A percentile compares a stretch with the other conserved stretches of the same genome.
These are phyloP conservation scores for Aplodontia rufa DNA, from an alignment of 2,113 vertebrate species.

Conservation along the genomic window DNA sequence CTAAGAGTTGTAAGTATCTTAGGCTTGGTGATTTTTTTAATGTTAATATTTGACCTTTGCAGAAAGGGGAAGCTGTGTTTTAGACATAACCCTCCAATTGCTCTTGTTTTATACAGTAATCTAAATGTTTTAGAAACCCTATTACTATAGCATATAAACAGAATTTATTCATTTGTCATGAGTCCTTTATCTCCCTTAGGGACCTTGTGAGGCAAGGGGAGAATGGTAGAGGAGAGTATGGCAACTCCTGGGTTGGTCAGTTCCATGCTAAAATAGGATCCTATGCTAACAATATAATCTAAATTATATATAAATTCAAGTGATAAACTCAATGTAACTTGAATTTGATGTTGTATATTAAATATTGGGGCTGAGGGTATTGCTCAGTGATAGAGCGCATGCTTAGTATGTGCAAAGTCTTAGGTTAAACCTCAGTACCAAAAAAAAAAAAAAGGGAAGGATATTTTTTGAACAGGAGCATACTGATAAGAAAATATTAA, in stretches of 20 bases:
- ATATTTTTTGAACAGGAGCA: not conserved
- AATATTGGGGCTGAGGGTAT: not conserved
- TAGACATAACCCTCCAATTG: not conserved
- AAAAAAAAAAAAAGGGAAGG: not conserved
- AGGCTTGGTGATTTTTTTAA: not conserved
- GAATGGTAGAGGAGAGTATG: not conserved
- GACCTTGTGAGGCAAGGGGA: not conserved
- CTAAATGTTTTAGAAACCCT: not conserved
- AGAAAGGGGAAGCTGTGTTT: not conserved
- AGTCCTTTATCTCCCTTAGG: not conserved
- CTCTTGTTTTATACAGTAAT: conserved; percentile 33
- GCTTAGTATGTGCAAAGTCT: not conserved
- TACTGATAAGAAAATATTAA: not conserved
- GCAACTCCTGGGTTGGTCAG: not conserved
- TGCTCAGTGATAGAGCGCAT: not conserved
- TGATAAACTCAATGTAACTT: conserved; percentile 7
- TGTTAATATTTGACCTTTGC: not conserved
- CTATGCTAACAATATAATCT: not conserved
- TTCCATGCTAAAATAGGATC: not conserved
- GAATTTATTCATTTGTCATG: not conserved
- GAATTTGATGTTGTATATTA: not conserved
- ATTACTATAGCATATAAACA: not conserved
- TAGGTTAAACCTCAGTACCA: not conserved
- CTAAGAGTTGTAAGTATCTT: not conserved
- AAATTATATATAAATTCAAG: no score